Evolutionary conservation across 1,140 invertebrate genomes (phyloP), one percentile per base, ranked within the genome.

Genomic region (Harlomillsia oculata): DNA sequence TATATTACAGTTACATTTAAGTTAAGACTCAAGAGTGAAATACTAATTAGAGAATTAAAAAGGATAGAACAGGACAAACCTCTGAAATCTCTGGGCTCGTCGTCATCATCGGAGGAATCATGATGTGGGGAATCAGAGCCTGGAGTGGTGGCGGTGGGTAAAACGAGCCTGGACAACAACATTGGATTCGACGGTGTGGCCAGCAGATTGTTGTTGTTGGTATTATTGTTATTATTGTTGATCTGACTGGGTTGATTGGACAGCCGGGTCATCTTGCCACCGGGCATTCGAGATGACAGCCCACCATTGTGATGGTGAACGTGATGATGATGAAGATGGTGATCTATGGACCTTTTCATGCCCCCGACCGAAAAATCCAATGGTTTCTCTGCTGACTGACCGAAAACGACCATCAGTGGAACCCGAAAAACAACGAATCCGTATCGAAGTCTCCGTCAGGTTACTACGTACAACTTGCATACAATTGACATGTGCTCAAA

Each of bases 311-410:
- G 53, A 50, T 58, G 52, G 20, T 62, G 55, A 41, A 46, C 39
- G 41, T 52, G 50, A 26, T 51, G 49, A 20, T 44, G 56, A 25
- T 56, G 53, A 36, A 34, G 62, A 43, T 63, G 62, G 53, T 60
- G 62, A 64, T 64, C 62, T 58, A 64, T 57, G 30, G 56, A 57
- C 60, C 62, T 60, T 64, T 64, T 64, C 62, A 64, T 64, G 39
- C 62, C 58, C 55, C 58, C 43, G 41, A 53, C 62, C 51, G 62
- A 64, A 51, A 64, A 64, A 58, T 64, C 62, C 49, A 64, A 53
- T 53, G 62, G 62, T 55, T 64, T 44, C 30, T 64, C 54, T 28
- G 29, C 53, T n/a, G 54, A 29, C 39, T 18, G 39, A 40, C 55
- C 59, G 51, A 59, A 64, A 52, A 64, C 55, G 58, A 64, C 62